Conservation (phyloP, 1,140 invertebrate genomes). For the Heliconius congener region DNA sequence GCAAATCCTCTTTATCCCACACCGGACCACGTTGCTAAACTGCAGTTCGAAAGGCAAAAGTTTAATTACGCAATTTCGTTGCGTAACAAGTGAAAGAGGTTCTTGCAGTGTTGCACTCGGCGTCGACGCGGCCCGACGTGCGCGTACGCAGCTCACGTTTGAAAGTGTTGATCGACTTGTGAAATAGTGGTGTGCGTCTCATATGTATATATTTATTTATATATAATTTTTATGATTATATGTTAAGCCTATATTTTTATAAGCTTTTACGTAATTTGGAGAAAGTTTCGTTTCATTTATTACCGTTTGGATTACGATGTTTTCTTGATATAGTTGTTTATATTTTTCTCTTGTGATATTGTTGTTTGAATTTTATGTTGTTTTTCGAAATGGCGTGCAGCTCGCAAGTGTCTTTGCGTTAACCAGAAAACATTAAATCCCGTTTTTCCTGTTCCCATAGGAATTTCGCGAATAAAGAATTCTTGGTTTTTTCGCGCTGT, state of each 20-base stretch:
- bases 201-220: conserved; percentile 5
- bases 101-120: conserved; percentile 62
- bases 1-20: conserved; percentile 5
- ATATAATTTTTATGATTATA: neutral
- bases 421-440: too few relatives aligned
- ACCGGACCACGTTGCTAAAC: conserved; percentile 36
- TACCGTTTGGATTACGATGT: too few relatives aligned
- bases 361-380: neutral
- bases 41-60: conserved; percentile 65
- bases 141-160: conserved; percentile 18
- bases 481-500: too few relatives aligned
- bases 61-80: conserved; percentile 61
- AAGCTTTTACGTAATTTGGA: neutral
- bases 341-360: neutral
- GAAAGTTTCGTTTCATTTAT: neutral
- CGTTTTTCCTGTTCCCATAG: too few relatives aligned
- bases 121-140: conserved; percentile 47
- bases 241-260: neutral
- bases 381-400: neutral
- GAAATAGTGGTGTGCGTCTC: conserved; percentile 30
- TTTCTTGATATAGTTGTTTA: neutral
- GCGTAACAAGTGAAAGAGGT: conserved; percentile 73
- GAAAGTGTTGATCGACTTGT: conserved; percentile 17
- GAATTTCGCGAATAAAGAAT: too few relatives aligned
- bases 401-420: too few relatives aligned